These are phyloP conservation scores for Heliconius ismenius DNA, from an alignment of 2,888 invertebrate species.

Conservation along the genomic window DNA sequence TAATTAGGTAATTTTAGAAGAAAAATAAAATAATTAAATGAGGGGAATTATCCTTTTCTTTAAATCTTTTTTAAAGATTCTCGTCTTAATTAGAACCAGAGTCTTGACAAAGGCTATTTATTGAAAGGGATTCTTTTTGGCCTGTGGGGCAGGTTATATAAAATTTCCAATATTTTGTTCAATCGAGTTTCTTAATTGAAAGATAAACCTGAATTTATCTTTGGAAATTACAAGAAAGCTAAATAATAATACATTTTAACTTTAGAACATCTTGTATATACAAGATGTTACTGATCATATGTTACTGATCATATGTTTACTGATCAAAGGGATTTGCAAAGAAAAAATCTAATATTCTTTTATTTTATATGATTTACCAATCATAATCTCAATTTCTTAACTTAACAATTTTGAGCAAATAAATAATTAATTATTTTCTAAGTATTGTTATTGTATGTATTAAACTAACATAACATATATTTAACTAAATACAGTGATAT, in stretches of 20 bases:
- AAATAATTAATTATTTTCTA: not conserved
- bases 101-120: slow-evolving; percentile 23
- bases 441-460: not conserved
- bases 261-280: not conserved
- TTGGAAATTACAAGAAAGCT: not conserved
- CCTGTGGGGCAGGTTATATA: slow-evolving; percentile 22
- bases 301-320: too few species aligned
- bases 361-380: not conserved
- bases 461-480: not conserved
- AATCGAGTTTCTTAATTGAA: not conserved
- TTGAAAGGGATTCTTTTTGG: slow-evolving; percentile 26
- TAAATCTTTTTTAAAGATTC: slow-evolving; percentile 9
- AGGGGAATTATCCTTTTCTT: slow-evolving; percentile 30
- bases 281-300: too few species aligned
- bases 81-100: slow-evolving; percentile 23
- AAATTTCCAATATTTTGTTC: slow-evolving; percentile 11
- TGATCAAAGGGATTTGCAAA: not conserved
- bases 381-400: not conserved
- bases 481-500: not conserved
- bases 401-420: not conserved
- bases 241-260: not conserved
- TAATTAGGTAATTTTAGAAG: slow-evolving; percentile 38
- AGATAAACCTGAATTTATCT: slow-evolving; percentile 1
- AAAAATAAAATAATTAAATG: slow-evolving; percentile 40
- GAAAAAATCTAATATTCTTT: too few species aligned